phyloP scores from a whole-genome alignment of 1,140 invertebrate genomes.

The Mya arenaria region DNA sequence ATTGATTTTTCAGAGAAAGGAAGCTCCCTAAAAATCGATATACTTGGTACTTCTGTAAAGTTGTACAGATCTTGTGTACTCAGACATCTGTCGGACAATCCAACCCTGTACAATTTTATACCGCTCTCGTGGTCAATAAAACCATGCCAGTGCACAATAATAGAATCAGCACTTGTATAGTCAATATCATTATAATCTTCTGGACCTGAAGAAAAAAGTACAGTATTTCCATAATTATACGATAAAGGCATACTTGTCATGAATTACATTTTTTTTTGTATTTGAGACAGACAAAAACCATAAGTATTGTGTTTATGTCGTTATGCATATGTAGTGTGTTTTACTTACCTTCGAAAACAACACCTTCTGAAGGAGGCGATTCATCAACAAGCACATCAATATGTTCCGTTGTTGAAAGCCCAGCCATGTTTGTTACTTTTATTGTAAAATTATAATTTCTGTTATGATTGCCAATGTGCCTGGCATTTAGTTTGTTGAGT shows the following conservation, averaged over 20 bases:
- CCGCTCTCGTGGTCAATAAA: conserved; percentile 68
- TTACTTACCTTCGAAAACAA: conserved; percentile 61
- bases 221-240: too few relatives aligned
- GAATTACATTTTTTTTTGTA: too few relatives aligned
- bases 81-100: conserved; percentile 35
- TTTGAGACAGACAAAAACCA: too few relatives aligned
- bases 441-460: conserved; percentile 59
- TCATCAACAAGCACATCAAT: conserved; percentile 58
- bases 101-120: conserved; percentile 55
- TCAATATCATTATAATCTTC: conserved; percentile 54
- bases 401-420: conserved; percentile 31
- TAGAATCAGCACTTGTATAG: conserved; percentile 52
- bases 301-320: too few relatives aligned
- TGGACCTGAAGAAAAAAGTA: too few relatives aligned
- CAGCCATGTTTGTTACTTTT: conserved; percentile 56
- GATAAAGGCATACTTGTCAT: too few relatives aligned
- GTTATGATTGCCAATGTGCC: conserved; percentile 62
- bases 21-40: not conserved
- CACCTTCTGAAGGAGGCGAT: conserved; percentile 59
- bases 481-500: conserved; percentile 53
- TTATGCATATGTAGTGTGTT: too few relatives aligned
- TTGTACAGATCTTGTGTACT: conserved; percentile 35
- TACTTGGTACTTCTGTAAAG: not conserved
- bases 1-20: not conserved
- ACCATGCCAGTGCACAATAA: conserved; percentile 61